phyloP scores from a whole-genome alignment of 2,888 invertebrate species.

The Drosophila mettleri region DNA sequence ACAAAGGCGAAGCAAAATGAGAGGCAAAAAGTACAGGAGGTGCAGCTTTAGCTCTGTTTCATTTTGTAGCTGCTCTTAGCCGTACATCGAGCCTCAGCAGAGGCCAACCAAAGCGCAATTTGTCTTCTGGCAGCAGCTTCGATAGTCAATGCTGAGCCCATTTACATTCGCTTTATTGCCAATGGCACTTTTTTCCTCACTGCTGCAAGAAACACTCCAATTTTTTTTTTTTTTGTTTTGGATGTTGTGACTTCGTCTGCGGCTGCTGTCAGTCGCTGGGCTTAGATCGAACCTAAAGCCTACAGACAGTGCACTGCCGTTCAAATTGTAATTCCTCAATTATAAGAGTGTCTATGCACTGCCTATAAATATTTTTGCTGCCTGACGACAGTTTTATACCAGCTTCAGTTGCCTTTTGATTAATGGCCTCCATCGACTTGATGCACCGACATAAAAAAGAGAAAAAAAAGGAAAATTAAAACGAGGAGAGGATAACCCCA shows the following conservation, averaged over 20 bases:
- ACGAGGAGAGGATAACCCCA: slow-evolving; percentile 22
- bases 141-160: slow-evolving; percentile 72
- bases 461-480: background rate
- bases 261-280: slow-evolving; percentile 65
- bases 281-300: slow-evolving; percentile 34
- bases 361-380: slow-evolving; percentile 60
- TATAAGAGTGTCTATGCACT: slow-evolving; percentile 62
- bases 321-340: slow-evolving; percentile 80
- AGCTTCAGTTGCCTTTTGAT: slow-evolving; percentile 59
- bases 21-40: slow-evolving; percentile 22
- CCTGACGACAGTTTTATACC: slow-evolving; percentile 52
- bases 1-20: slow-evolving; percentile 15
- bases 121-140: slow-evolving; percentile 79
- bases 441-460: slow-evolving; percentile 42
- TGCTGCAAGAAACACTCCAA: slow-evolving; percentile 11
- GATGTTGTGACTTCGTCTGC: slow-evolving; percentile 61
- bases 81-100: slow-evolving; percentile 46
- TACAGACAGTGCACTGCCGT: slow-evolving; percentile 43
- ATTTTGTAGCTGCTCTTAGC: slow-evolving; percentile 71
- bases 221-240: slow-evolving; percentile 17
- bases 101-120: slow-evolving; percentile 77
- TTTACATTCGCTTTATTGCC: slow-evolving; percentile 68
- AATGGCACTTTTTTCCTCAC: slow-evolving; percentile 26
- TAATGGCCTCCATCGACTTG: slow-evolving; percentile 59
- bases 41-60: slow-evolving; percentile 54